Evolutionary conservation across 2,797 vertebrate genomes (phyloP), one percentile per base, ranked within the genome.

Genomic region (Parotocinclus haroldoi): DNA sequence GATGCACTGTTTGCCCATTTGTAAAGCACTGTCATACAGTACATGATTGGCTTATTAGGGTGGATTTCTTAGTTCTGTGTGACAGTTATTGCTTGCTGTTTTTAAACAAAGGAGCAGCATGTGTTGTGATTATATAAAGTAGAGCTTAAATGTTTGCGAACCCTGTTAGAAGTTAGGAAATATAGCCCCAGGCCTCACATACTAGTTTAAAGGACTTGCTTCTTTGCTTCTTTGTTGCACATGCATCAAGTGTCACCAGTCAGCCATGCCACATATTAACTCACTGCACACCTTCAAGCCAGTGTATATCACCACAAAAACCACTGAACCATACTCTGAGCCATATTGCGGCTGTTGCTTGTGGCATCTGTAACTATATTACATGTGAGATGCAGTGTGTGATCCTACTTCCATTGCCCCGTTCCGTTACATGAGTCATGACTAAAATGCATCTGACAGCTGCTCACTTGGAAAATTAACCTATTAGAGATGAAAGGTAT

Each of bases 381-480:
- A 56, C 49, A 50, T 18, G 49, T 66, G 62, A 63, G 65, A 58
- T 72, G 45, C 42, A n/a, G 48, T 54, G 37, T 59, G 68, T 59
- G 52, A 66, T 65, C 56, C 71, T 75, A 66, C 68, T 52, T 18
- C 52, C 54, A 55, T 19, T 73, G 62, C 68, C 52, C 52, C 45
- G 54, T 63, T 69, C 11, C 57, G 11, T 19, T 57, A 69, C 61
- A 61, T 72, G 71, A 79, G 75, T 80, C 82, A 68, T 68, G 73
- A 81, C 66, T 38, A 75, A 80, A 80, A 83, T 76, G 72, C 77
- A 75, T 78, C 63, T 80, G 86, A 86, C 83, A 77, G 69, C 78
- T 77, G 74, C 79, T 87, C 84, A 73, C 71, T 85, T 4, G 78
- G 83, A 88, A 88, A 85, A 87, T 83, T 67, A 82, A 85, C 83